Percentiles rank a stretch among this genome's conserved stretches.
Conservation (phyloP, 2,797 vertebrate genomes). For the Myotis pilosus region DNA sequence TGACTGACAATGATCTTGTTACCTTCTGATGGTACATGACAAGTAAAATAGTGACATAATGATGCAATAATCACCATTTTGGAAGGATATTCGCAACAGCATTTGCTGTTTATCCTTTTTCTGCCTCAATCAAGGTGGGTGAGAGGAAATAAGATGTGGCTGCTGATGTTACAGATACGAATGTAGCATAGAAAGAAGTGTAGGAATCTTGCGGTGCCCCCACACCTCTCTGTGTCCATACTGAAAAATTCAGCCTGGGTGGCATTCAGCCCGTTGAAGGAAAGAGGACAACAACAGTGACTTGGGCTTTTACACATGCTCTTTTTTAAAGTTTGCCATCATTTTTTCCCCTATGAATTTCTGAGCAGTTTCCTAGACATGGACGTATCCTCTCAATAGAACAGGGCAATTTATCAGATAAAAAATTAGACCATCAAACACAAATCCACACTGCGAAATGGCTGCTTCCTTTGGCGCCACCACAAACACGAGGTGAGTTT, state of each 20-base stretch:
- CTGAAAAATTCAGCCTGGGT: too few species aligned
- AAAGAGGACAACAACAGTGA: neutral
- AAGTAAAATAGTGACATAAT: constrained; percentile 67
- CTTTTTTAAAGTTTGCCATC: neutral
- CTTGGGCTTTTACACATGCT: accelerated
- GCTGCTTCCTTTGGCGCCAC: neutral
- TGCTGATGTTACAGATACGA: neutral
- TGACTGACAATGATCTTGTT: constrained; percentile 68
- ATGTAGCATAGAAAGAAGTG: neutral
- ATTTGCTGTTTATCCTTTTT: constrained; percentile 45
- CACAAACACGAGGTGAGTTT: neutral
- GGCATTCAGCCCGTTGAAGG: neutral
- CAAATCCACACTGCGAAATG: neutral
- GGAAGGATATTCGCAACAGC: constrained; percentile 1
- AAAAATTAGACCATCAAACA: neutral
- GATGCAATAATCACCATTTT: constrained; percentile 62
- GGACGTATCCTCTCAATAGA: neutral
- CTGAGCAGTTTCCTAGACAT: neutral
- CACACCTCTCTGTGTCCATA: neutral
- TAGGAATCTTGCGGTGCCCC: neutral
- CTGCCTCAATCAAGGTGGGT: constrained; percentile 50
- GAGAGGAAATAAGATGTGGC: constrained; percentile 15
- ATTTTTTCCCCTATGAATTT: neutral
- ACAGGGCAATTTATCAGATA: neutral
- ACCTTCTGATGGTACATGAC: constrained; percentile 64